phyloP scores from a whole-genome alignment of 2,113 vertebrate genomes.

The Gymnorhina tibicen region DNA sequence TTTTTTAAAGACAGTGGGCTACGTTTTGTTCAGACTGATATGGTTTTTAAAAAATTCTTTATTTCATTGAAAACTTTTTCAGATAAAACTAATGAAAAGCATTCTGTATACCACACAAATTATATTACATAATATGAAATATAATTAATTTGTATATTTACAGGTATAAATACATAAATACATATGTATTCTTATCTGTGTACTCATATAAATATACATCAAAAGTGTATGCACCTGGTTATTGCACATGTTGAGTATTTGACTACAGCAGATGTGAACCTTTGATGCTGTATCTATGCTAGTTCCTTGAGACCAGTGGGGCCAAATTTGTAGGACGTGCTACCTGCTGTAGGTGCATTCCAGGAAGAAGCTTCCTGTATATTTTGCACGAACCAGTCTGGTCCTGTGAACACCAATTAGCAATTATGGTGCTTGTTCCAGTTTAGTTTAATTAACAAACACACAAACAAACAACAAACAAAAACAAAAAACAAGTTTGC shows the following conservation, averaged over 20 bases:
- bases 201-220: background rate
- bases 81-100: background rate
- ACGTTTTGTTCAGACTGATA: background rate
- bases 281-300: background rate
- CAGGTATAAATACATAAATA: background rate
- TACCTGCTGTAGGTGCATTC: background rate
- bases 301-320: background rate
- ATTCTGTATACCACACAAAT: background rate
- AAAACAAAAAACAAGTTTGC: background rate
- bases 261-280: background rate
- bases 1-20: background rate
- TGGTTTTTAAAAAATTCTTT: background rate
- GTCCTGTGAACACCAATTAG: background rate
- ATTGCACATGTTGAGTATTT: background rate
- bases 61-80: background rate
- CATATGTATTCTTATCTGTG: background rate
- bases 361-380: background rate
- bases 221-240: background rate
- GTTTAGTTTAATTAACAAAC: background rate
- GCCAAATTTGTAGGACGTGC: fast-evolving
- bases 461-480: background rate
- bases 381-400: background rate
- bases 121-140: background rate
- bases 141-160: background rate
- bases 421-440: background rate